Evolutionary conservation across 2,888 invertebrate genomes (phyloP).

Genomic region (Globia sparganii): DNA sequence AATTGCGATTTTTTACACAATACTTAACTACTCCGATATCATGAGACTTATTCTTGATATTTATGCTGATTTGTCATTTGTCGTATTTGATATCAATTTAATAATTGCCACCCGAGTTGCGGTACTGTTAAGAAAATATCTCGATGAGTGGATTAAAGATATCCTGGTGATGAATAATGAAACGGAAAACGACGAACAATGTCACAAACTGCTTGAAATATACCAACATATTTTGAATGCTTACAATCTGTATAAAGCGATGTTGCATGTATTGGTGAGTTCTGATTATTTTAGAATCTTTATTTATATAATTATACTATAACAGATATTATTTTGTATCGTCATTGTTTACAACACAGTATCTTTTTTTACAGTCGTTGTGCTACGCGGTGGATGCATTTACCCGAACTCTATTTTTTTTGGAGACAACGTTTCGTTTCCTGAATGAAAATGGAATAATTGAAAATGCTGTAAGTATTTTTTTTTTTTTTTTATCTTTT

Average conservation of each 20-base stretch:
- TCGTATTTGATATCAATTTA: constrained; percentile 18
- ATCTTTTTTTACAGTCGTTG: too few relatives aligned
- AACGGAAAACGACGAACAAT: neutral
- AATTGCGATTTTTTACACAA: neutral
- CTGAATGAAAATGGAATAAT: too few relatives aligned
- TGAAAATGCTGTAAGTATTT: too few relatives aligned
- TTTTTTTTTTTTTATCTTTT: too few relatives aligned
- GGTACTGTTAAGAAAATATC: constrained; percentile 14
- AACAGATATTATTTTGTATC: too few relatives aligned
- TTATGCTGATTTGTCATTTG: neutral
- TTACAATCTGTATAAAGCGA: constrained; percentile 1
- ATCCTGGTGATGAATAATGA: neutral
- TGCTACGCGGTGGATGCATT: too few relatives aligned
- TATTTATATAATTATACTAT: too few relatives aligned
- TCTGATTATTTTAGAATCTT: neutral
- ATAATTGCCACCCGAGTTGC: constrained; percentile 9
- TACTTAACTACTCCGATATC: neutral
- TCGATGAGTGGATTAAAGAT: constrained; percentile 25
- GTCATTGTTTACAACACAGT: too few relatives aligned
- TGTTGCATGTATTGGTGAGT: constrained; percentile 26
- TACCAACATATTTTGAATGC: constrained; percentile 20
- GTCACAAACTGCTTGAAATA: neutral
- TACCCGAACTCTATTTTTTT: too few relatives aligned
- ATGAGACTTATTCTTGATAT: neutral
- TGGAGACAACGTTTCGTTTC: too few relatives aligned